These are phyloP conservation scores for Latrodectus elegans DNA, from an alignment of 2,888 invertebrate species.

Conservation along the genomic window DNA sequence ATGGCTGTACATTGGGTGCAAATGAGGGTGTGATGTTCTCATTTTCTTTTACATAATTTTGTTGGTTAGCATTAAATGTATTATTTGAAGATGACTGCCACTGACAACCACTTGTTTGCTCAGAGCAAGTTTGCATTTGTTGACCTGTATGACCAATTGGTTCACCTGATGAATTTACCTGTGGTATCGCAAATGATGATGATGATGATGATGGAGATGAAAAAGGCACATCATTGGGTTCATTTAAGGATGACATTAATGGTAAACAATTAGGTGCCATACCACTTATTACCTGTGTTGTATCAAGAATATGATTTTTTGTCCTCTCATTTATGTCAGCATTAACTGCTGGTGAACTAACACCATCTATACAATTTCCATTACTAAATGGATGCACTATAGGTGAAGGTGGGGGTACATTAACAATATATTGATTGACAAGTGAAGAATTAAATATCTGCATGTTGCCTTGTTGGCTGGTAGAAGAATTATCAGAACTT, in stretches of 20 bases:
- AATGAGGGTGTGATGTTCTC: conserved; percentile 16
- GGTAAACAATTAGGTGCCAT: conserved; percentile 47
- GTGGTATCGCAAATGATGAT: conserved; percentile 48
- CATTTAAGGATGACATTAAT: conserved; percentile 47
- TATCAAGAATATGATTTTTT: conserved; percentile 68
- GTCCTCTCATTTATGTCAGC: conserved; percentile 62
- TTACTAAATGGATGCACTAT: conserved; percentile 63
- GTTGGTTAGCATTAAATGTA: conserved; percentile 21
- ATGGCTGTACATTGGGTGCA: conserved; percentile 14
- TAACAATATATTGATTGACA: conserved; percentile 59
- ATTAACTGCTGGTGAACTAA: conserved; percentile 42
- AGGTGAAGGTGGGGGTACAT: conserved; percentile 47
- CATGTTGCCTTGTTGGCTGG: conserved; percentile 56
- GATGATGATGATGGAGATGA: conserved; percentile 63
- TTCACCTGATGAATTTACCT: conserved; percentile 59
- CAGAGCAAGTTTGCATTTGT: conserved; percentile 22
- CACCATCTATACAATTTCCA: conserved; percentile 63
- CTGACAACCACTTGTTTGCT: conserved; percentile 36
- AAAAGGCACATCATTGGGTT: conserved; percentile 53
- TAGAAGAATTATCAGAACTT: conserved; percentile 40
- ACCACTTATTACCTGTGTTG: conserved; percentile 46
- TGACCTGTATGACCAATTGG: conserved; percentile 36
- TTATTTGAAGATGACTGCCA: conserved; percentile 50
- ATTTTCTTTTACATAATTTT: conserved; percentile 42
- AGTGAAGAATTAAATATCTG: conserved; percentile 56